Evolutionary conservation across 2,888 invertebrate species (phyloP).

Genomic region (Lampropteryx suffumata): DNA sequence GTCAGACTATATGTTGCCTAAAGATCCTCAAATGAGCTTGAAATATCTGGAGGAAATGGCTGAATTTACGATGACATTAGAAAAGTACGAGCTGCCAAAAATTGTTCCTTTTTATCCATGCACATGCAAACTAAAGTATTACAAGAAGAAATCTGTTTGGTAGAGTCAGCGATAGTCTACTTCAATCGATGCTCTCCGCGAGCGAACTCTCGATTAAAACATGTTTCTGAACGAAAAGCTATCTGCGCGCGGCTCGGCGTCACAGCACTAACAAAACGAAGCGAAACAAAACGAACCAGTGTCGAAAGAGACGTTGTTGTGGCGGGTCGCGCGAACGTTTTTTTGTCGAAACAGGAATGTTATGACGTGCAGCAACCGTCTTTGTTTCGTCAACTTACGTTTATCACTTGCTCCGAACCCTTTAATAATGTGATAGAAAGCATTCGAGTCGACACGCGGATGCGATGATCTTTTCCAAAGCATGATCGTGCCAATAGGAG

Average conservation of each 20-base stretch:
- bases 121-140: slow-evolving; percentile 46
- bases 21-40: slow-evolving; percentile 61
- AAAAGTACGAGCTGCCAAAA: slow-evolving; percentile 51
- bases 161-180: slow-evolving; percentile 14
- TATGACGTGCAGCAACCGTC: slow-evolving; percentile 80
- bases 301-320: slow-evolving; percentile 51
- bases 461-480: slow-evolving; percentile 72
- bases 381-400: slow-evolving; percentile 73
- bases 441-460: slow-evolving; percentile 48
- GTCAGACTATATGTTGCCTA: slow-evolving; percentile 56
- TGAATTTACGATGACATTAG: slow-evolving; percentile 46
- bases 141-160: slow-evolving; percentile 43
- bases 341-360: slow-evolving; percentile 65
- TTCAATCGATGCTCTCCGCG: slow-evolving; percentile 14
- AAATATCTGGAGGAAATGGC: slow-evolving; percentile 64
- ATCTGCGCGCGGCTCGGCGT: slow-evolving; percentile 34
- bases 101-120: slow-evolving; percentile 50
- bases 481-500: slow-evolving; percentile 80
- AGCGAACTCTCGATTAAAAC: slow-evolving; percentile 24
- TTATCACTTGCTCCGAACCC: slow-evolving; percentile 52
- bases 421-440: slow-evolving; percentile 69
- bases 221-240: slow-evolving; percentile 33
- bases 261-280: slow-evolving; percentile 33
- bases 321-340: slow-evolving; percentile 48
- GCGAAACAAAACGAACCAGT: slow-evolving; percentile 44